phyloP scores from a whole-genome alignment of 1,140 invertebrate genomes.

The Portunus trituberculatus region DNA sequence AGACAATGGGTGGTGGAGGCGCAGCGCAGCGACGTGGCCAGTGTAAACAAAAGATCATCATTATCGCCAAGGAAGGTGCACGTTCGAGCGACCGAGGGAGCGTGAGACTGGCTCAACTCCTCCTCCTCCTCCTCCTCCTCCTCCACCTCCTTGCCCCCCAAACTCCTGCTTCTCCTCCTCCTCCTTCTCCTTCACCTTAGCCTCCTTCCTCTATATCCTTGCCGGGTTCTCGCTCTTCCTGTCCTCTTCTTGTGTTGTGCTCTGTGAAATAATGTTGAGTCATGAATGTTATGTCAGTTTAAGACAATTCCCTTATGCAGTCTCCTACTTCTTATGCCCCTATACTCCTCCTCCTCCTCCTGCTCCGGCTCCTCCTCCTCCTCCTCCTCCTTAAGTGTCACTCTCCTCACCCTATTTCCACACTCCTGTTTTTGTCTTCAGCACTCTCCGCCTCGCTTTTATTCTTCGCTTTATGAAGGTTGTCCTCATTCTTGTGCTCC shows the following conservation, averaged over 20 bases:
- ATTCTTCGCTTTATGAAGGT: not conserved
- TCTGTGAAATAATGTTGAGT: too few species aligned
- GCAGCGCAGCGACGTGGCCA: constrained; percentile 54
- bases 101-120: constrained; percentile 26
- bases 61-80: constrained; percentile 55
- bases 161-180: too few species aligned
- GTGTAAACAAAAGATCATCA: constrained; percentile 63
- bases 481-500: not conserved
- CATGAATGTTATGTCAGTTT: not conserved
- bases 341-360: not conserved
- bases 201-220: not conserved
- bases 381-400: not conserved
- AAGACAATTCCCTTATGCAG: too few species aligned
- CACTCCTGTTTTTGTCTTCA: not conserved
- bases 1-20: constrained; percentile 36
- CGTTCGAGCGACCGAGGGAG: constrained; percentile 23
- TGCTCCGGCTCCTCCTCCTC: not conserved
- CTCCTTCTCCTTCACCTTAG: not conserved
- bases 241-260: too few species aligned
- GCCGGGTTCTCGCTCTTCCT: too few species aligned
- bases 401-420: not conserved
- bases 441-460: not conserved
- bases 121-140: not conserved
- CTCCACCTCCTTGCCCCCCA: too few species aligned
- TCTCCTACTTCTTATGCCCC: not conserved